Conservation (phyloP, 1,140 invertebrate genomes). For the Drosophila chauvacae region DNA sequence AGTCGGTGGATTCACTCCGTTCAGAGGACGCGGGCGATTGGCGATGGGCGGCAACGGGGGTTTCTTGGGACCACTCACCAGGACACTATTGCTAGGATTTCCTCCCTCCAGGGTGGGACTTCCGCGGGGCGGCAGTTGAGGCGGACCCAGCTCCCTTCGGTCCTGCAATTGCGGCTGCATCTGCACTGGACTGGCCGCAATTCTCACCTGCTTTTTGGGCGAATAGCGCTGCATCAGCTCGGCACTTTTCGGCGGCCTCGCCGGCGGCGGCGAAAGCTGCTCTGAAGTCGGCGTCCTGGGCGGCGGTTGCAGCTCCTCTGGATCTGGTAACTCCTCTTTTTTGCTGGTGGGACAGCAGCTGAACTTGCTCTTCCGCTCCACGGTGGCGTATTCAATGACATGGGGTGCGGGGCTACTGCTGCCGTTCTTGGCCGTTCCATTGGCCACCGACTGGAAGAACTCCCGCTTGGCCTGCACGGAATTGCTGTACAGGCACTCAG, state of each 20-base stretch:
- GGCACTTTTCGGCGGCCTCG: slow-evolving; percentile 87
- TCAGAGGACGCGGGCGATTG: slow-evolving; percentile 85
- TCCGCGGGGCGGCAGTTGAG: slow-evolving; percentile 85
- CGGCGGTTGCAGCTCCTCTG: slow-evolving; percentile 79
- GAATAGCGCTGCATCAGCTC: slow-evolving; percentile 78
- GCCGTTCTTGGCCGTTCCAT: slow-evolving; percentile 37
- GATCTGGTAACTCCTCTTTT: slow-evolving; percentile 60
- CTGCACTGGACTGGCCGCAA: slow-evolving; percentile 25
- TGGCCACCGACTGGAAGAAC: slow-evolving; percentile 70
- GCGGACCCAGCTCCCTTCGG: slow-evolving; percentile 84
- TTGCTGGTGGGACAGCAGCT: slow-evolving; percentile 88
- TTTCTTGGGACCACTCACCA: slow-evolving; percentile 87
- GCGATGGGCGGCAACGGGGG: slow-evolving; percentile 89
- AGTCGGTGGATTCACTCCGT: slow-evolving; percentile 52
- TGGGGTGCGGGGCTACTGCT: slow-evolving; percentile 62
- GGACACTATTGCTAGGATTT: slow-evolving; percentile 10
- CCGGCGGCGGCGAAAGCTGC: slow-evolving; percentile 82
- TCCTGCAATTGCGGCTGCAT: slow-evolving; percentile 27
- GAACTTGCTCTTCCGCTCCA: slow-evolving; percentile 88
- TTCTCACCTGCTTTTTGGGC: slow-evolving; percentile 83
- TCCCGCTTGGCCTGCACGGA: slow-evolving; percentile 71
- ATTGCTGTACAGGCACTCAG: slow-evolving; percentile 78
- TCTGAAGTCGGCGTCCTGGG: slow-evolving; percentile 86
- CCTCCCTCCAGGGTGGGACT: slow-evolving; percentile 61
- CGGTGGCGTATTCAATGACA: slow-evolving; percentile 88